Base-by-base conservation (phyloP, 2,888 invertebrate species). In the Drosophila emarginata region DNA sequence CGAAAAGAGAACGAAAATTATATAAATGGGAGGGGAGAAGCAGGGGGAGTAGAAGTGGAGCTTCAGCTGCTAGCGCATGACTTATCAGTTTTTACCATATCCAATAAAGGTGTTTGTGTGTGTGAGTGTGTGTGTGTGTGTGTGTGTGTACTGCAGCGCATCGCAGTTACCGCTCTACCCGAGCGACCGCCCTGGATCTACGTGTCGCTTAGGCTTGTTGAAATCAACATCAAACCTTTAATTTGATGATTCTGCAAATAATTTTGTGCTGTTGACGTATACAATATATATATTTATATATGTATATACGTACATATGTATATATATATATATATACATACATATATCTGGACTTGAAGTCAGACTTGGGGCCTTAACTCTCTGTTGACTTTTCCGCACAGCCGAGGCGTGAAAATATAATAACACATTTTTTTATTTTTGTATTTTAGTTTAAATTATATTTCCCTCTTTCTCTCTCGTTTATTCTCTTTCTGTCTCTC, bases 191-290 rank as follows among this genome's bases (percentile, higher is more conserved):
- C 28, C 26, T 67, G 50, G 58, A 54, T 67, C 61, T 77, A 60
- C 63, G 53, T 68, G 53, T 68, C 61, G 70, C 62, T 76, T 64
- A 61, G 83, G 81, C 85, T 87, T 67, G 85, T 87, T 87, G 83
- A 89, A 86, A 86, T 87, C 84, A 85, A 86, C 88, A 84, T 84
- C 89, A 86, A 86, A 86, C 85, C 87, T 89, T 89, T 81, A 87
- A 89, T 87, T 87, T 89, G 87, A 89, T 87, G 88, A 89, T 88
- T 88, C 85, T 85, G 87, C 89, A 88, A 87, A 81, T 85, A 82
- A 82, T 85, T 84, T 70, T 74, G 72, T 87, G 85, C 81, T 86
- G 82, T 82, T 87, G 87, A 82, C 87, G 85, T 74, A 87, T 84
- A 77, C 53, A 62, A 39, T 61, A 51, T 63, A 23, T 37, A 23